Evolutionary conservation across 2,113 vertebrate genomes (phyloP).

Genomic region (Gorsachius goisagi): DNA sequence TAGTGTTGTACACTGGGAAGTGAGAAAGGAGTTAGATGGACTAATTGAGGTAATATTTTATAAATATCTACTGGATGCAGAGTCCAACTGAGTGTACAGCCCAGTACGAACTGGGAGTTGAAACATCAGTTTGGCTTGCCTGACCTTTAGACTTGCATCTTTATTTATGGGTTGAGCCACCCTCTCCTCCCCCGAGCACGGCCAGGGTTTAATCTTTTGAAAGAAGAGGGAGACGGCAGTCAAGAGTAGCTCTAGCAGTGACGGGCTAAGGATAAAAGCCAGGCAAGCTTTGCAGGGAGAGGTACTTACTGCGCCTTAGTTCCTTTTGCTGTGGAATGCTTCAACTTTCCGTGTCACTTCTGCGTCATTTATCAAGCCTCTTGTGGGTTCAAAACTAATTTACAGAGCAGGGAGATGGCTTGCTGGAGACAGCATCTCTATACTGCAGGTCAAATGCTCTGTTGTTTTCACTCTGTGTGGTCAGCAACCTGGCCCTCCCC

Average conservation of each 20-base stretch:
- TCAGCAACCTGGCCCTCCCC: not conserved
- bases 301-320: not conserved
- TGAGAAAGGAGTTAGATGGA: not conserved
- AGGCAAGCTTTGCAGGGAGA: not conserved
- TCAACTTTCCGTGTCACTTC: not conserved
- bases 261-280: not conserved
- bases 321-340: not conserved
- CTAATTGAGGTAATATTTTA: not conserved
- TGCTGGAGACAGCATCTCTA: not conserved
- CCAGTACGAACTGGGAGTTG: not conserved
- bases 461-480: not conserved
- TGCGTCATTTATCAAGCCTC: not conserved
- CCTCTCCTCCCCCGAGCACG: accelerated
- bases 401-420: not conserved
- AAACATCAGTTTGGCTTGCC: not conserved
- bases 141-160: not conserved
- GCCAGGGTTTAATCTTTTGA: not conserved
- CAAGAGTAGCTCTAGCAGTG: not conserved
- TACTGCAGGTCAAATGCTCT: not conserved
- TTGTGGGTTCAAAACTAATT: not conserved
- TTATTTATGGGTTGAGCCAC: not conserved
- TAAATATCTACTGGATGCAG: not conserved
- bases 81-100: not conserved
- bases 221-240: not conserved
- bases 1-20: not conserved